phyloP scores from a whole-genome alignment of 1,140 invertebrate genomes.

The Zaprionus inermis region DNA sequence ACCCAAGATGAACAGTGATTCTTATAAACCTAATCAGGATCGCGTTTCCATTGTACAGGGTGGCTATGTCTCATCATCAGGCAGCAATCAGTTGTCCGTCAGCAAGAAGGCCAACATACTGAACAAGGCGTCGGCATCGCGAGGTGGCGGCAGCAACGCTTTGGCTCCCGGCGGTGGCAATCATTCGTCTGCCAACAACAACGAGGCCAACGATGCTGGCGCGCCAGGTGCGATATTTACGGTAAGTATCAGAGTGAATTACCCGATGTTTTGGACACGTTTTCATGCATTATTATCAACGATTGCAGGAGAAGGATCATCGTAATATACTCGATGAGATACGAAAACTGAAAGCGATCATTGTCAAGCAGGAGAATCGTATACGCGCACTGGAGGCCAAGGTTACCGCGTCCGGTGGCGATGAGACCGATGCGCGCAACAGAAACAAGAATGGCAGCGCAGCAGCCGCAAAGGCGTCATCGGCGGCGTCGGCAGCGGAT shows the following conservation, averaged over 20 bases:
- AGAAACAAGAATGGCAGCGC: slow-evolving; percentile 58
- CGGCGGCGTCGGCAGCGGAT: slow-evolving; percentile 46
- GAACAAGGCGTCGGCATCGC: slow-evolving; percentile 85
- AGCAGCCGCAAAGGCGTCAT: slow-evolving; percentile 38
- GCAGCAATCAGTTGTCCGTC: slow-evolving; percentile 86
- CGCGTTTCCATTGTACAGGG: slow-evolving; percentile 87
- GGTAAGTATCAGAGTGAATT: slow-evolving; percentile 50
- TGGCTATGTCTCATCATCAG: slow-evolving; percentile 86
- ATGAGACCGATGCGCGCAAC: slow-evolving; percentile 77
- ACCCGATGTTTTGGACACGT: not conserved
- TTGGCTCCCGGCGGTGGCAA: slow-evolving; percentile 48
- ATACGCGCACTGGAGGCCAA: slow-evolving; percentile 86
- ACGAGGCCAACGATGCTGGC: slow-evolving; percentile 61
- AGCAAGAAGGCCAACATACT: slow-evolving; percentile 89
- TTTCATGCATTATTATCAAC: not conserved
- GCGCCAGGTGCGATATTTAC: slow-evolving; percentile 57
- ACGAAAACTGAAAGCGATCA: slow-evolving; percentile 95
- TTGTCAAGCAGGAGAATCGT: slow-evolving; percentile 97
- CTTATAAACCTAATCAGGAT: slow-evolving; percentile 85
- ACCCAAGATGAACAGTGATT: slow-evolving; percentile 74
- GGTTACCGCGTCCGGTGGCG: slow-evolving; percentile 58
- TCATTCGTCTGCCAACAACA: slow-evolving; percentile 71
- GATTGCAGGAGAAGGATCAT: slow-evolving; percentile 86
- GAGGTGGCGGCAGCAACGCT: slow-evolving; percentile 54
- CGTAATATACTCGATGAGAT: slow-evolving; percentile 94